Base-by-base conservation (phyloP, 2,888 invertebrate genomes). In the Schrankia costaestrigalis region DNA sequence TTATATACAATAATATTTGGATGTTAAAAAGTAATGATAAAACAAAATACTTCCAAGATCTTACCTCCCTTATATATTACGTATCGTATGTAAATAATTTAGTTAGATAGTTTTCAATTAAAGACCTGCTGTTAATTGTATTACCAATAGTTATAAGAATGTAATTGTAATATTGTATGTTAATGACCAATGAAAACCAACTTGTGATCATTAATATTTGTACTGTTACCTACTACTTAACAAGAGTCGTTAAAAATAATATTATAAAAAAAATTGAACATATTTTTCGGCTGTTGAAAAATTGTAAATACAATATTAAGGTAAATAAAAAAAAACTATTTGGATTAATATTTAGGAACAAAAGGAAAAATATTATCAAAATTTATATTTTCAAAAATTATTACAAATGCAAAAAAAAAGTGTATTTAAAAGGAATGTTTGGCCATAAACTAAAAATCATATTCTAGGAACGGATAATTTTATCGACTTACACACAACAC, bases 121-220 rank as follows among this genome's bases (percentile, higher is more conserved):
- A 76, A 76, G 86, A 81, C 84, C 84, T 82, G 63, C 81, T 85
- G 85, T 85, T 86, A 82, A 69, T 51, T 78, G 86, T 83, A 83
- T 80, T 69, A 68, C 70, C 73, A 71, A 71, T 82, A 84, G 81
- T 63, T 59, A 54, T 86, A 86, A 87, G 87, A 67, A 61, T 81
- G 72, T 86, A 86, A 79, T 53, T 83, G 76, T 86, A 87, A 86
- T 77, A 71, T 69, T 71, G 84, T 87, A 86, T 85, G 85, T 87
- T 89, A 88, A 87, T 89, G 89, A 89, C 89, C 89, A 89, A 89
- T 89, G 89, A 89, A 89, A 88, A 89, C 89, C 88, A 86, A 88
- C 87, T 88, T 89, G 89, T 89, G 89, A 89, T 89, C 89, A 89
- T 86, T 87, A 87, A 89, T 88, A 89, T 89, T 89, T 89, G 89